These are phyloP conservation scores for Colinus virginianus DNA, from an alignment of 2,113 vertebrate genomes.

Conservation along the genomic window DNA sequence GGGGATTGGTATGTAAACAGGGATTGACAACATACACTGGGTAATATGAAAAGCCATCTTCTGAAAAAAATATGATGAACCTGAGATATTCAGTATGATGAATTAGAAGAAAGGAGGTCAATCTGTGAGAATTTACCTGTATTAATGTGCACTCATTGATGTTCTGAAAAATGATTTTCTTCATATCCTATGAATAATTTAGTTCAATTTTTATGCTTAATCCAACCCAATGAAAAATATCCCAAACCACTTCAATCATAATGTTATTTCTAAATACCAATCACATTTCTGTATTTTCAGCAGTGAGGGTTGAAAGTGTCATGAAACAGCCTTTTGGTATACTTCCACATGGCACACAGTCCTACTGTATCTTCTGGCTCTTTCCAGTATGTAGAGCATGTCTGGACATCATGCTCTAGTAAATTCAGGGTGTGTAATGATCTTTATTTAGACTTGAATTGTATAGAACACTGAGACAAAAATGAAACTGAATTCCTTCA, in stretches of 20 bases:
- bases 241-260: not conserved
- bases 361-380: slow-evolving; percentile 24
- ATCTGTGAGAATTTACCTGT: not conserved
- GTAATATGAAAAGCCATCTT: not conserved
- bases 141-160: not conserved
- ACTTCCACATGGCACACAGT: not conserved
- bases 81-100: not conserved
- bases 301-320: not conserved
- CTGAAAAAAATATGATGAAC: not conserved
- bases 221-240: not conserved
- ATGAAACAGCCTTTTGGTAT: slow-evolving; percentile 7
- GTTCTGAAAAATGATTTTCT: not conserved
- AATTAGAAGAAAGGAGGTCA: not conserved
- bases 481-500: not conserved
- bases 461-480: not conserved
- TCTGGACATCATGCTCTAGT: slow-evolving; percentile 33
- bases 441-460: slow-evolving; percentile 9
- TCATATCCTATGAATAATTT: not conserved
- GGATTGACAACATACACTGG: not conserved
- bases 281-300: not conserved
- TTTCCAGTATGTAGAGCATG: slow-evolving; percentile 52
- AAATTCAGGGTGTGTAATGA: slow-evolving; percentile 8
- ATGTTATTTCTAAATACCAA: not conserved
- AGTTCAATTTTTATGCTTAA: not conserved
- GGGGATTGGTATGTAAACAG: not conserved